phyloP scores from a whole-genome alignment of 2,113 vertebrate species.

The Thinocorus orbignyianus region DNA sequence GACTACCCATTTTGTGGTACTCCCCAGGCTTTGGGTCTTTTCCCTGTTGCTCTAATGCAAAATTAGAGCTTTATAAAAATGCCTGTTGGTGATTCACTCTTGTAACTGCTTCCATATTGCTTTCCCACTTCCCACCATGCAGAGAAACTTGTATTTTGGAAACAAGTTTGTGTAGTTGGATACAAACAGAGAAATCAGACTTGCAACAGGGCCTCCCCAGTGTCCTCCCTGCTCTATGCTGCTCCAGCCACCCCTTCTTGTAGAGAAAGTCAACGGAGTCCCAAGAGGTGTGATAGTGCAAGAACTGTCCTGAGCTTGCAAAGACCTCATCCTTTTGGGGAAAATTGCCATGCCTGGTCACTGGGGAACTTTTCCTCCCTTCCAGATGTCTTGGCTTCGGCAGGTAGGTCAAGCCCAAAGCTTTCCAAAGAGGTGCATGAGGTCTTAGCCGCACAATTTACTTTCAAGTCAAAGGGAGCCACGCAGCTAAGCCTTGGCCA shows the following conservation, averaged over 20 bases:
- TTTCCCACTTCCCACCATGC: background rate
- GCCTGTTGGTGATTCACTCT: background rate
- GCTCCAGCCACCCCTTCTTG: background rate
- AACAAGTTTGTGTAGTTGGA: background rate
- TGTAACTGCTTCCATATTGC: background rate
- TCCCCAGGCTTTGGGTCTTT: background rate
- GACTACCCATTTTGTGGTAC: background rate
- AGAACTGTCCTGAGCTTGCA: background rate
- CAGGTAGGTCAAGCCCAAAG: background rate
- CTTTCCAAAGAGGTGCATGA: conserved; percentile 12
- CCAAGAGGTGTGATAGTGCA: fast-evolving
- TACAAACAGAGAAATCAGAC: background rate
- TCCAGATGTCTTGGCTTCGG: background rate
- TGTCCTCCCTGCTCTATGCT: background rate
- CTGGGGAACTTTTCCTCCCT: background rate
- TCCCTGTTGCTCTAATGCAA: background rate
- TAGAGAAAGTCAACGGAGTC: background rate
- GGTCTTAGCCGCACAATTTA: background rate
- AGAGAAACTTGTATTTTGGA: background rate
- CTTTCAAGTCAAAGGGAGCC: background rate
- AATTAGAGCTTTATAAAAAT: background rate
- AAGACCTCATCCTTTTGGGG: background rate
- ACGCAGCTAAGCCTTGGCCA: background rate
- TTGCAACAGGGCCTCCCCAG: fast-evolving
- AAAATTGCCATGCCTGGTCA: background rate